Base-by-base conservation (phyloP, 53 echinoderm and acorn worm genomes). In the Arbacia lixula region DNA sequence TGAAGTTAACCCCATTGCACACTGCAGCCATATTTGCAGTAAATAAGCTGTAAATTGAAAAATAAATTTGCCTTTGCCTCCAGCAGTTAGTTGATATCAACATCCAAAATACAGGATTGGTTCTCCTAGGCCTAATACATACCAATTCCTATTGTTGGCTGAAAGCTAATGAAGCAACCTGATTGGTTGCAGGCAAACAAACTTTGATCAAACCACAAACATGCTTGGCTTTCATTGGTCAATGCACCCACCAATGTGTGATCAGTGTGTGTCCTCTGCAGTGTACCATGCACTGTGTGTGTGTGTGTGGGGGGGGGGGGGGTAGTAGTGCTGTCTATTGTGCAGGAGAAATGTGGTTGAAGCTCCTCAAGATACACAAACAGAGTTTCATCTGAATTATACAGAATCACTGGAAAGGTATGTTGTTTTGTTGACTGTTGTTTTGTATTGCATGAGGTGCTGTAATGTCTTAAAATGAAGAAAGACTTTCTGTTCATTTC, bases 141-240 rank as follows among this genome's bases (percentile, higher is more conserved):
- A n/a, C n/a, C n/a, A n/a, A n/a, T 69, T 69, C 40, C 42, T 26
- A 69, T 35, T 25, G 16, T 12, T 43, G 26, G 27, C 16, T 42
- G 40, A 36, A 41, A 69, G 27, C 37, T 24, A 42, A 69, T 42
- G 69, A 27, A 41, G 46, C 34, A 21, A 1, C 43, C 43, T 77
- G 40, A 77, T 77, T 77, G 77, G 77, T 58, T 34, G 36, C 33
- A 28, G 58, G 57, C 29, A 0, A 38, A 12, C 40, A 77, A 77
- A 77, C 77, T 77, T 77, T 77, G 14, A 58, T 77, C 77, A 77
- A 77, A 77, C 77, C 77, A 77, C 57, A 37, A 58, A 19, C 24
- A 37, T 1, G 34, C 33, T 34, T n/a, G 39, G 3, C 39, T 77
- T 2, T 58, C 57, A 77, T 77, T 77, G 77, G 77, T n/a, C n/a